Conservation (phyloP, 2,888 invertebrate species). For the Tenthredo mesomela region DNA sequence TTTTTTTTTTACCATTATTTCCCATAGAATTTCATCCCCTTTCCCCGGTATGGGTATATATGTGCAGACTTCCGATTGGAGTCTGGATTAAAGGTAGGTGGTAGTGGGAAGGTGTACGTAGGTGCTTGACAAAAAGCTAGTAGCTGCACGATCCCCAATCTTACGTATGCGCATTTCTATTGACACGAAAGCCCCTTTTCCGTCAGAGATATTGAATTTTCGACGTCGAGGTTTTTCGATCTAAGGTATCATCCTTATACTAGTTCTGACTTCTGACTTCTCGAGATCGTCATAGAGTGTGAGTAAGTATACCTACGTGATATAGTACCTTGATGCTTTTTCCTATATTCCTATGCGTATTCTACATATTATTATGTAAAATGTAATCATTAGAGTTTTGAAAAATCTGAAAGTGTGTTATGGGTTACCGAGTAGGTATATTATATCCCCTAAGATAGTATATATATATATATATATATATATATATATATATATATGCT, state of each 20-base stretch:
- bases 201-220: not conserved
- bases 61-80: constrained; percentile 13
- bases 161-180: constrained; percentile 37
- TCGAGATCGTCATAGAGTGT: not conserved
- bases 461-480: no score
- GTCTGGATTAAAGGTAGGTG: constrained; percentile 12
- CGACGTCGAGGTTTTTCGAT: not conserved
- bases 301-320: not conserved
- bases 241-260: not conserved
- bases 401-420: not conserved
- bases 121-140: not conserved
- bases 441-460: no score
- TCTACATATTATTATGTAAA: not conserved
- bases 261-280: not conserved
- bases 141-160: constrained; percentile 3
- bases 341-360: not conserved
- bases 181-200: constrained; percentile 8
- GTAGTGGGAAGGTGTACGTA: not conserved
- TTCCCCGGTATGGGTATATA: not conserved
- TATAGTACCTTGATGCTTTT: not conserved
- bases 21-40: not conserved
- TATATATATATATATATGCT: no score
- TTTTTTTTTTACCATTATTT: not conserved
- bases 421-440: not conserved
- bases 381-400: not conserved